These are phyloP conservation scores for Poecilia velifera DNA, from an alignment of 2,797 vertebrate genomes.

Conservation along the genomic window DNA sequence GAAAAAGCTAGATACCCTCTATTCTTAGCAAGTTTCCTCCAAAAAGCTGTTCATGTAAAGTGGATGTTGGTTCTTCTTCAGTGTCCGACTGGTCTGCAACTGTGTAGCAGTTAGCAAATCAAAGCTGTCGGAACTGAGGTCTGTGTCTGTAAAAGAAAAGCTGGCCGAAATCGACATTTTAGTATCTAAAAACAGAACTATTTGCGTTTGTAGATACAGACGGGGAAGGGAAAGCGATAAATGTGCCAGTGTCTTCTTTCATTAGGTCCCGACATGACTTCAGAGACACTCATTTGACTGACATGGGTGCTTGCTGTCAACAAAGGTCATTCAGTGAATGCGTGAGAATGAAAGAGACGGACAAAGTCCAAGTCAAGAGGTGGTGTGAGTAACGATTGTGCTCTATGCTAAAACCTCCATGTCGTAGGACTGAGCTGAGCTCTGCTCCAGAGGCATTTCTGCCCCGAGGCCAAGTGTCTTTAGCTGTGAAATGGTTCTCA, in stretches of 20 bases:
- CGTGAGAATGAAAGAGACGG: conserved; percentile 66
- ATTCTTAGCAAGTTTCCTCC: conserved; percentile 39
- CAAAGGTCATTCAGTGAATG: conserved; percentile 44
- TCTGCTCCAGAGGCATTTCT: conserved; percentile 65
- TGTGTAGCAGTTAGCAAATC: conserved; percentile 14
- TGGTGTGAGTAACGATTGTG: conserved; percentile 70
- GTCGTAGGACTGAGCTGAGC: conserved; percentile 54
- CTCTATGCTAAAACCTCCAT: conserved; percentile 47
- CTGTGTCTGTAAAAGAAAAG: conserved; percentile 6
- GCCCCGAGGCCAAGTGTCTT: conserved; percentile 69
- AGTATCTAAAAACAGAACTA: not conserved
- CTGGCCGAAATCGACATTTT: conserved; percentile 6
- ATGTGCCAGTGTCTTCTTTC: not conserved
- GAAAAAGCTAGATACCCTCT: conserved; percentile 41
- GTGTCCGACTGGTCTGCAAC: conserved; percentile 45
- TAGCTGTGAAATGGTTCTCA: conserved; percentile 71
- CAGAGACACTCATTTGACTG: conserved; percentile 29
- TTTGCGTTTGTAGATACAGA: not conserved
- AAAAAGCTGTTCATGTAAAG: conserved; percentile 63
- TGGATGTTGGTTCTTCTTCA: conserved; percentile 70
- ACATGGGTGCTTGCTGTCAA: conserved; percentile 25
- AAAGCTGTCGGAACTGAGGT: conserved; percentile 12
- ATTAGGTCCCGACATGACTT: conserved; percentile 23
- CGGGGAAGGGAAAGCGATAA: conserved; percentile 12
- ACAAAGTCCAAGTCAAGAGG: conserved; percentile 61